phyloP scores from a whole-genome alignment of 2,888 invertebrate species.

The Nycteola revayana region DNA sequence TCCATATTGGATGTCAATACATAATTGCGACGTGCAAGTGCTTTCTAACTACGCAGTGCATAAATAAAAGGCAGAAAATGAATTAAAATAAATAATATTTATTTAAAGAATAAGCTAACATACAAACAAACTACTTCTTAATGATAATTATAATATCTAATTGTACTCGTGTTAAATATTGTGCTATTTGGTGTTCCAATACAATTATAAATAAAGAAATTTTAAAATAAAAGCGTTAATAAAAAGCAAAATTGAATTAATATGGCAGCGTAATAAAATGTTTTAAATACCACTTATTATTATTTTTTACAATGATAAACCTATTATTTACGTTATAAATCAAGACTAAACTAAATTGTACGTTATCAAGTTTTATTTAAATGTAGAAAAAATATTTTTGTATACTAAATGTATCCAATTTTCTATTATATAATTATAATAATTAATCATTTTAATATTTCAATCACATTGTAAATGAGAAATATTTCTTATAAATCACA shows the following conservation, averaged over 20 bases:
- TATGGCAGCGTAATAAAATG: constrained; percentile 38
- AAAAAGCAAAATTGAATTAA: constrained; percentile 61
- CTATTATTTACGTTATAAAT: no score
- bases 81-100: constrained; percentile 42
- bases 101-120: constrained; percentile 28
- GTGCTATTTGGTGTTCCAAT: not conserved
- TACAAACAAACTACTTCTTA: constrained; percentile 22
- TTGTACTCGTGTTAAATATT: not conserved
- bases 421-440: no score
- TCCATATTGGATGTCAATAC: not conserved
- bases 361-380: no score
- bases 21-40: constrained; percentile 26
- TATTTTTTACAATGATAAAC: not conserved
- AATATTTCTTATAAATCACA: no score
- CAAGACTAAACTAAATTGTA: no score
- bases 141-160: not conserved
- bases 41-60: constrained; percentile 25
- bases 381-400: no score
- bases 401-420: no score
- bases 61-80: constrained; percentile 39
- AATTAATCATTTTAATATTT: no score
- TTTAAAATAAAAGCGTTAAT: constrained; percentile 55
- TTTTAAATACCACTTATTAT: constrained; percentile 38
- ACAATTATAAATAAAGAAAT: constrained; percentile 16
- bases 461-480: no score